Conservation (phyloP, 53 echinoderm and acorn worm species). For the Arbacia lixula region DNA sequence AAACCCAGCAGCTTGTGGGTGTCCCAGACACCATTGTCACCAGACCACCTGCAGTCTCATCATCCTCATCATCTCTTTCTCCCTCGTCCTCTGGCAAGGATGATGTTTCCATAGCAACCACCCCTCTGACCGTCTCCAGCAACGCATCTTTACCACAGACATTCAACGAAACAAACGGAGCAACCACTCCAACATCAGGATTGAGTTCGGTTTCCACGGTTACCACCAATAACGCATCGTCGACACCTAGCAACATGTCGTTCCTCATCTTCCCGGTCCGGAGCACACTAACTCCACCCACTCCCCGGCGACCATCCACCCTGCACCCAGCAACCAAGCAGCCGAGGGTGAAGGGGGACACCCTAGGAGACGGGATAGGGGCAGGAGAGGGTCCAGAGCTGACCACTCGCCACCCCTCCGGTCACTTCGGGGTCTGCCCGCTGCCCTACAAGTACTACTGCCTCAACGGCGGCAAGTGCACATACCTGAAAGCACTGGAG, state of each 20-base stretch:
- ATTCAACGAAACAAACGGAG: too few species aligned
- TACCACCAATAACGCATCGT: background rate
- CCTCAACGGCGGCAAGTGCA: conserved; percentile 78
- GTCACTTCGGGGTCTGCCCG: conserved; percentile 73
- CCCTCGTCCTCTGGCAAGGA: background rate
- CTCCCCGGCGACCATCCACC: conserved; percentile 1
- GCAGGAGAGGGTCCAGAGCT: background rate
- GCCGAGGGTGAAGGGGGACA: conserved; percentile 5
- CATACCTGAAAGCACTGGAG: conserved; percentile 58
- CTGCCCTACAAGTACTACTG: conserved; percentile 67
- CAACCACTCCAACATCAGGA: background rate
- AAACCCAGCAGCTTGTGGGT: conserved; percentile 12
- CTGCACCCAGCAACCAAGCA: conserved; percentile 14
- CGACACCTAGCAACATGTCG: conserved; percentile 16
- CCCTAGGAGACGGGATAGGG: conserved; percentile 19
- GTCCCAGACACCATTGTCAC: background rate
- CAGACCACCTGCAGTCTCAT: background rate
- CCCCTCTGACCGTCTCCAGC: background rate
- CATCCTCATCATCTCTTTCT: background rate
- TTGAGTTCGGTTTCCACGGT: background rate
- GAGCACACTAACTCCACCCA: conserved; percentile 44
- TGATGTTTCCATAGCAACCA: conserved; percentile 45
- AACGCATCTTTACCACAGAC: too few species aligned
- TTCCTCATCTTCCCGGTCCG: conserved; percentile 29
- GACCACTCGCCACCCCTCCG: conserved; percentile 32